These are phyloP conservation scores for Mustela nigripes DNA, from an alignment of 2,113 vertebrate genomes.

Conservation along the genomic window DNA sequence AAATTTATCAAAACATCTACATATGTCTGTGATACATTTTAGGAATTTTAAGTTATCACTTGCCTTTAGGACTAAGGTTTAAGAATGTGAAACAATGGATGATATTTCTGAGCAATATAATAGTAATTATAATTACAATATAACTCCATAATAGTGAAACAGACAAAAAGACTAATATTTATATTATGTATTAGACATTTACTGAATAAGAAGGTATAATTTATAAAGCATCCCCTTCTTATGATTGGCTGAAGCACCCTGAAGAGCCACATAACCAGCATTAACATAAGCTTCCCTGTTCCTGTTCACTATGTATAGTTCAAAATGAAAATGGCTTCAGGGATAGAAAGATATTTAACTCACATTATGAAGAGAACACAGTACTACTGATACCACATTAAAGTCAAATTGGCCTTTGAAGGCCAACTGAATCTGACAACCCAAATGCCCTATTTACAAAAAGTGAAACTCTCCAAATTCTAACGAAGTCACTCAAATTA, in stretches of 20 bases:
- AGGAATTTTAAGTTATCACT: slow-evolving; percentile 49
- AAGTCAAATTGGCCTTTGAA: slow-evolving; percentile 27
- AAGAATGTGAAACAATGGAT: slow-evolving; percentile 30
- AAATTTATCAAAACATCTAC: slow-evolving; percentile 53
- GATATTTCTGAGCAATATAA: slow-evolving; percentile 8
- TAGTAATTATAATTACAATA: neutral
- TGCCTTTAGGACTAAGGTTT: slow-evolving; percentile 55
- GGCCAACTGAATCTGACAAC: neutral
- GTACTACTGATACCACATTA: neutral
- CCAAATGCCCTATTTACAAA: slow-evolving; percentile 7
- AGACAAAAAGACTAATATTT: slow-evolving; percentile 24
- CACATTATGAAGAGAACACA: slow-evolving; percentile 14
- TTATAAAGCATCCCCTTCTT: neutral
- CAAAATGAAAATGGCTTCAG: slow-evolving; percentile 29
- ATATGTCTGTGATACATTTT: neutral
- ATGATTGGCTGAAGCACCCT: neutral
- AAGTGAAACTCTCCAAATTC: slow-evolving; percentile 36
- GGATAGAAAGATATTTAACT: slow-evolving; percentile 41
- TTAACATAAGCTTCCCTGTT: neutral
- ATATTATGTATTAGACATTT: neutral
- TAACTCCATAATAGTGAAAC: neutral
- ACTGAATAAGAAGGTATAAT: neutral
- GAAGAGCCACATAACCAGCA: neutral
- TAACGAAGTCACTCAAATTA: slow-evolving; percentile 39
- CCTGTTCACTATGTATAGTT: neutral